Percentiles rank a stretch among this genome's conserved stretches.
Conservation (phyloP, 1,140 invertebrate genomes). For the Hydropsyche tenuis region DNA sequence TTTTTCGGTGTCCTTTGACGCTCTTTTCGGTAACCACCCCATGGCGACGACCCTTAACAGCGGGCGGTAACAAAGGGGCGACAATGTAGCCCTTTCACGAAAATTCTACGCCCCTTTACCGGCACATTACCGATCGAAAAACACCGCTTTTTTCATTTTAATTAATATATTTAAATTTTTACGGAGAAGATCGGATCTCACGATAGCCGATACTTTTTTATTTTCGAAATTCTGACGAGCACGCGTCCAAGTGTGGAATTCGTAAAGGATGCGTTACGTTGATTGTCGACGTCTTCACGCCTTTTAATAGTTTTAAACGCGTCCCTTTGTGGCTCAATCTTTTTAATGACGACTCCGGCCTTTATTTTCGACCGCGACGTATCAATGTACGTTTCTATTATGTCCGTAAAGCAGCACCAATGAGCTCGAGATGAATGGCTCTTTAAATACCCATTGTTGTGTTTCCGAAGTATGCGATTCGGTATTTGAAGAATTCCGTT, state of each 20-base stretch:
- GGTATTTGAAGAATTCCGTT: conserved; percentile 42
- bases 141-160: too few relatives aligned
- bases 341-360: conserved; percentile 48
- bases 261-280: not conserved
- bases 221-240: not conserved
- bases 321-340: conserved; percentile 38
- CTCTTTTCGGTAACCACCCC: conserved; percentile 27
- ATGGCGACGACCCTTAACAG: conserved; percentile 1
- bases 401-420: conserved; percentile 21
- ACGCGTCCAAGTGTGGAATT: conserved; percentile 20
- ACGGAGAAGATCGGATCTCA: too few relatives aligned
- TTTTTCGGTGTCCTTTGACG: conserved; percentile 19
- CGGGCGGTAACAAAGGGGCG: conserved; percentile 28
- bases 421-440: conserved; percentile 44
- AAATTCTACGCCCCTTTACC: conserved; percentile 30
- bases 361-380: conserved; percentile 42
- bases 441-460: conserved; percentile 50
- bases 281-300: conserved; percentile 33
- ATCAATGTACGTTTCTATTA: conserved; percentile 29
- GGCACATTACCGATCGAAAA: not conserved
- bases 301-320: not conserved
- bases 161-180: too few relatives aligned
- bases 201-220: too few relatives aligned
- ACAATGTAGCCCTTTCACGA: conserved; percentile 35
- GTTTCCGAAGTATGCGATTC: conserved; percentile 21